These are phyloP conservation scores for Diplodus sargus DNA, from an alignment of 2,797 vertebrate genomes.

Conservation along the genomic window DNA sequence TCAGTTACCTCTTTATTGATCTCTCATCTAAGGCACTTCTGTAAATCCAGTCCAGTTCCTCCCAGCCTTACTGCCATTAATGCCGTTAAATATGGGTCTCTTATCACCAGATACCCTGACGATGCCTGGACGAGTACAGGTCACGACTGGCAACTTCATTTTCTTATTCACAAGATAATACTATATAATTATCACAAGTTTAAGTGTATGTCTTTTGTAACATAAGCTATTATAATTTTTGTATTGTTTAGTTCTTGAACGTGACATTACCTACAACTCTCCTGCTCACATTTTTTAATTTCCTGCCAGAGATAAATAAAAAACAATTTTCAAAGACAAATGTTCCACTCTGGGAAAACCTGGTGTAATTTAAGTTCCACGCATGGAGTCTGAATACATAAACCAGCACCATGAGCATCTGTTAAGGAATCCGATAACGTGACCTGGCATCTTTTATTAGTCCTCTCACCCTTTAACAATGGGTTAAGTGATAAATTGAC, in stretches of 20 bases:
- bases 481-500: constrained; percentile 86
- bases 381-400: constrained; percentile 64
- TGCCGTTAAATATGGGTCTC: constrained; percentile 65
- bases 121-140: constrained; percentile 29
- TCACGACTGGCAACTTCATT: constrained; percentile 22
- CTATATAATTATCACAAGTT: constrained; percentile 8
- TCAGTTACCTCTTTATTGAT: constrained; percentile 82
- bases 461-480: constrained; percentile 79
- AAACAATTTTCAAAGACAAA: constrained; percentile 12
- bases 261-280: not conserved
- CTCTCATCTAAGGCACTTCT: constrained; percentile 78
- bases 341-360: not conserved
- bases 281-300: not conserved
- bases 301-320: not conserved
- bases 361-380: constrained; percentile 18
- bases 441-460: constrained; percentile 78
- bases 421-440: constrained; percentile 71
- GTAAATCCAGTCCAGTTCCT: constrained; percentile 76
- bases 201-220: constrained; percentile 13
- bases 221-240: not conserved
- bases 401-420: constrained; percentile 52
- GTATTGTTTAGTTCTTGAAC: not conserved
- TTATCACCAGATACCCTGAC: constrained; percentile 67
- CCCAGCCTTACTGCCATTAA: constrained; percentile 61
- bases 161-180: constrained; percentile 43